Percentiles rank a stretch among this genome's conserved stretches.
These are phyloP conservation scores for Glyptemys insculpta DNA, from an alignment of 2,797 vertebrate species.

Conservation along the genomic window DNA sequence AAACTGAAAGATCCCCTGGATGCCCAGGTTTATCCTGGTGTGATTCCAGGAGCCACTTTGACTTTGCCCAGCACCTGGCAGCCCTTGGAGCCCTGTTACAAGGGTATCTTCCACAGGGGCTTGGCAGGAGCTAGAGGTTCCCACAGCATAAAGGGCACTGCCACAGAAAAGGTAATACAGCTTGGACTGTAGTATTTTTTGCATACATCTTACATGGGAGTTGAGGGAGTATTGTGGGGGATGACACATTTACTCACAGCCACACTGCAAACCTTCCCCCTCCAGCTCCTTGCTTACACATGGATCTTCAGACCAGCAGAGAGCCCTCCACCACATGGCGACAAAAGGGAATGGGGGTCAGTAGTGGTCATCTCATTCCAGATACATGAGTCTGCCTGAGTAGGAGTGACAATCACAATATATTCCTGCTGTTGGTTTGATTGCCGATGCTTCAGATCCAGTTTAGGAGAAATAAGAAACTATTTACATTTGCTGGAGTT, in stretches of 20 bases:
- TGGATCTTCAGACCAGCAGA: background rate
- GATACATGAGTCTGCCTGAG: background rate
- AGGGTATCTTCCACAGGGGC: too few relatives aligned
- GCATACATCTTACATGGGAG: background rate
- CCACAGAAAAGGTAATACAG: background rate
- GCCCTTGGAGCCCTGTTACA: fast-evolving
- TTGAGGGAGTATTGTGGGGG: background rate
- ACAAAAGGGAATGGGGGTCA: background rate
- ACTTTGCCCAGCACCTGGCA: background rate
- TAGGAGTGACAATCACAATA: background rate
- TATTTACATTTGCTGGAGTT: background rate
- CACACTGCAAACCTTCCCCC: background rate
- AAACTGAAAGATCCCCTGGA: background rate
- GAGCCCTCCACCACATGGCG: background rate
- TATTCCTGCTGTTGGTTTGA: background rate
- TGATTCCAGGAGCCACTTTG: background rate
- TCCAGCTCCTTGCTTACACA: background rate
- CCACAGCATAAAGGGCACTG: background rate
- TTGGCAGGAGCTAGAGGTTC: too few relatives aligned
- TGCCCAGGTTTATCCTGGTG: background rate
- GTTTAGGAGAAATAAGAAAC: background rate
- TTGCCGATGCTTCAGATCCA: background rate
- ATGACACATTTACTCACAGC: background rate
- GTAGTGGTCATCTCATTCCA: too few relatives aligned
- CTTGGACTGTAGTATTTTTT: background rate